Percentiles rank a stretch among this genome's conserved stretches.
Conservation (phyloP, 2,888 invertebrate genomes). For the Anarsia innoxiella region DNA sequence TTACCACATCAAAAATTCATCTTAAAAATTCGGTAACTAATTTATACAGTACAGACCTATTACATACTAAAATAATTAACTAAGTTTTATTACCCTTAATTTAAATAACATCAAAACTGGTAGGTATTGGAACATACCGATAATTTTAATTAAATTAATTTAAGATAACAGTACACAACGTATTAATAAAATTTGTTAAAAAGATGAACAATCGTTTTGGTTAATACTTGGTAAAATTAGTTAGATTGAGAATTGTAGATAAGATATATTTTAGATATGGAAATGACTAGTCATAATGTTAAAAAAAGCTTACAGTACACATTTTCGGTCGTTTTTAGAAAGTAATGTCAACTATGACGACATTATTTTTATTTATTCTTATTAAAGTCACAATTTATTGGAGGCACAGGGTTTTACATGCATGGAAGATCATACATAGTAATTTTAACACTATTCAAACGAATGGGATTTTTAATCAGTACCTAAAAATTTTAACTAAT, state of each 20-base stretch:
- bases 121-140: conserved; percentile 51
- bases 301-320: too few relatives aligned
- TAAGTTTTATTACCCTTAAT: conserved; percentile 34
- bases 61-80: conserved; percentile 28
- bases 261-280: conserved; percentile 21
- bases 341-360: conserved; percentile 18
- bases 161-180: conserved; percentile 56
- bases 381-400: too few relatives aligned
- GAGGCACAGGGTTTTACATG: conserved; percentile 34
- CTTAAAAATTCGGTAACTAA: conserved; percentile 33
- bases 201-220: conserved; percentile 68
- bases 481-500: conserved; percentile 15
- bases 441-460: conserved; percentile 28
- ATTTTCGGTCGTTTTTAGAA: too few relatives aligned
- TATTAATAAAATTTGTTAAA: conserved; percentile 71
- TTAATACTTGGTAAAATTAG: conserved; percentile 55
- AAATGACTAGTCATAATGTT: conserved; percentile 32
- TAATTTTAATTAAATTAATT: conserved; percentile 51
- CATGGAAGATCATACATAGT: conserved; percentile 22
- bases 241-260: conserved; percentile 32
- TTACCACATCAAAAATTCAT: conserved; percentile 1
- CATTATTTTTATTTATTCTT: too few relatives aligned
- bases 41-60: conserved; percentile 16
- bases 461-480: conserved; percentile 28
- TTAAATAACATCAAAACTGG: conserved; percentile 39